These are phyloP conservation scores for Numida meleagris DNA, from an alignment of 2,113 vertebrate species.

Conservation along the genomic window DNA sequence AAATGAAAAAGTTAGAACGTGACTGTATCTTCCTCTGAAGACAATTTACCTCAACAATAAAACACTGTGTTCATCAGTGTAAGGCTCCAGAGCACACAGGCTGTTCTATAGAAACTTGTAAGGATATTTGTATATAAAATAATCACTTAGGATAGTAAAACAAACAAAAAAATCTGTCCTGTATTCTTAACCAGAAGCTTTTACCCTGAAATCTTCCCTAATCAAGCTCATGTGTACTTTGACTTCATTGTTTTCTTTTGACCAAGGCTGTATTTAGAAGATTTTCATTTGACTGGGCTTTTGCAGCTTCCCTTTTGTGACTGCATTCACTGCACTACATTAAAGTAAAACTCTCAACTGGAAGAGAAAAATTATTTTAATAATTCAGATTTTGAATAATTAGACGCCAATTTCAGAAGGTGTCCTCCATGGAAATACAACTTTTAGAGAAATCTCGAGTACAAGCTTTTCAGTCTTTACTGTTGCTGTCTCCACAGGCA, in stretches of 20 bases:
- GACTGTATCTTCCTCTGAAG: not conserved
- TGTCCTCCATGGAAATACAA: not conserved
- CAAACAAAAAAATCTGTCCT: not conserved
- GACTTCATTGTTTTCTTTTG: not conserved
- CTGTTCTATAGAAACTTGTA: not conserved
- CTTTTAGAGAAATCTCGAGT: not conserved
- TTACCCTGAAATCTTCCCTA: not conserved
- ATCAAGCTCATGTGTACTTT: not conserved
- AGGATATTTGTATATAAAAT: not conserved
- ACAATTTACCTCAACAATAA: not conserved
- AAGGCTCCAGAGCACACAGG: not conserved
- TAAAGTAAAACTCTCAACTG: not conserved
- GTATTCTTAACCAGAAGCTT: not conserved
- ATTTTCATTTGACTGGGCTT: not conserved
- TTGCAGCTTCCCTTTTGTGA: not conserved
- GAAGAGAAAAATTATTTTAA: not conserved
- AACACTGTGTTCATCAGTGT: not conserved
- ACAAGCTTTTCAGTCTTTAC: not conserved
- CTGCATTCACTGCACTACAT: not conserved
- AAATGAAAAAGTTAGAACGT: not conserved
- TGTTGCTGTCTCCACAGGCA: not conserved
- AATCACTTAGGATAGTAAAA: not conserved
- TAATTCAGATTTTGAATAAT: not conserved
- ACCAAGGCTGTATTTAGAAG: not conserved
- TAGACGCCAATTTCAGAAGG: not conserved